Evolutionary conservation across 2,888 invertebrate species (phyloP).

Genomic region (Hymenopus coronatus): DNA sequence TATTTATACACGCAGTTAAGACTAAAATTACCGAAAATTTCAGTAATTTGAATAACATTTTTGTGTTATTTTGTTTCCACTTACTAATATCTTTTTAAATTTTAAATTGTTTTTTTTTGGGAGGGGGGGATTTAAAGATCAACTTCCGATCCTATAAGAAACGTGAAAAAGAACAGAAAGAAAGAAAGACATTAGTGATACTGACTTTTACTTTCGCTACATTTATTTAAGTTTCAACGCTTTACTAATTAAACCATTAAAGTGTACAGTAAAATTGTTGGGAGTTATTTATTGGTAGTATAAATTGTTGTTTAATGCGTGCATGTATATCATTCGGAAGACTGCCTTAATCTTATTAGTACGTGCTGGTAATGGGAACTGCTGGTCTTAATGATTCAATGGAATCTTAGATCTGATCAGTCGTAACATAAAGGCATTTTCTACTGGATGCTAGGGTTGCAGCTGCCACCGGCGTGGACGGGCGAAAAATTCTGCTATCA

Average conservation of each 20-base stretch:
- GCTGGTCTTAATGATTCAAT: background rate
- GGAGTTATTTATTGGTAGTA: background rate
- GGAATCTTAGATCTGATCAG: background rate
- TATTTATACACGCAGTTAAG: too few relatives aligned
- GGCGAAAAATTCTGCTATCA: background rate
- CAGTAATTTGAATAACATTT: too few relatives aligned
- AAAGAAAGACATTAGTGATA: background rate
- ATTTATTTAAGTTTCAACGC: background rate
- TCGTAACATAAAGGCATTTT: background rate
- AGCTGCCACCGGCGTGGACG: background rate
- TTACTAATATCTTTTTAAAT: too few relatives aligned
- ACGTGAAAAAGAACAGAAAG: too few relatives aligned
- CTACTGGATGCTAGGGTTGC: background rate
- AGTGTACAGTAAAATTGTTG: background rate
- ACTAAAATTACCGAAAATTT: too few relatives aligned
- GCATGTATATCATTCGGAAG: background rate
- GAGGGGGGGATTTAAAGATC: too few relatives aligned
- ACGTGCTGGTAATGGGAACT: background rate
- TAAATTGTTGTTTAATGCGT: background rate
- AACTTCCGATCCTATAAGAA: background rate
- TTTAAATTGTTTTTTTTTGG: too few relatives aligned
- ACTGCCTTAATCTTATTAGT: background rate
- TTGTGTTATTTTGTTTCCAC: too few relatives aligned
- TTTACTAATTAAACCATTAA: background rate
- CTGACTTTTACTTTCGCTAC: background rate